phyloP scores from a whole-genome alignment of 2,888 invertebrate genomes.

The Mayetiola destructor region DNA sequence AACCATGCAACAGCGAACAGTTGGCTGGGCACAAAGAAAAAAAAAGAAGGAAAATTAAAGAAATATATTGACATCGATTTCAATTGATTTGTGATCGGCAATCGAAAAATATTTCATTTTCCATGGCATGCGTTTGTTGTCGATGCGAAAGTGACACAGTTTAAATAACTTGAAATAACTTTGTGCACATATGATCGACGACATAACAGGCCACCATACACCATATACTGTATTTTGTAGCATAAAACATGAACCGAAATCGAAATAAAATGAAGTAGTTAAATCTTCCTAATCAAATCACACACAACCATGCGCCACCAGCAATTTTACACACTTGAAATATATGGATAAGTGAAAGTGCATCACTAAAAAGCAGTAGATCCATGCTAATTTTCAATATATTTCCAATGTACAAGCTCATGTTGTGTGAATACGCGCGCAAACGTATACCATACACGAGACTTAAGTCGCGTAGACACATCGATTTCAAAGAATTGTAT shows the following conservation, averaged over 20 bases:
- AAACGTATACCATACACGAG: conserved; percentile 1
- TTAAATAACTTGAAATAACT: neutral
- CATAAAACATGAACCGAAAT: neutral
- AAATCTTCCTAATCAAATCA: conserved; percentile 10
- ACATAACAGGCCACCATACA: neutral
- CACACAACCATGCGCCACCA: conserved; percentile 4
- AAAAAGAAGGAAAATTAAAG: too few relatives aligned
- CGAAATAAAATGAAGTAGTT: too few relatives aligned
- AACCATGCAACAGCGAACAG: too few relatives aligned
- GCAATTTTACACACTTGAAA: neutral
- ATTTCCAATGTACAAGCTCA: neutral
- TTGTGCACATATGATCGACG: neutral
- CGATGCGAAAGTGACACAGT: conserved; percentile 6
- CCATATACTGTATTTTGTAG: too few relatives aligned
- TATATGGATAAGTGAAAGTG: conserved; percentile 9
- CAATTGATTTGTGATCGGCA: too few relatives aligned
- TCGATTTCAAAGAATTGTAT: too few relatives aligned
- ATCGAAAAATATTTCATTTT: too few relatives aligned
- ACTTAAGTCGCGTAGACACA: too few relatives aligned
- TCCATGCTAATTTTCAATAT: neutral
- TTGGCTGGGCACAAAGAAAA: too few relatives aligned
- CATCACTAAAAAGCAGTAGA: neutral
- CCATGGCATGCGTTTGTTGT: neutral
- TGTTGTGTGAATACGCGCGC: too few relatives aligned
- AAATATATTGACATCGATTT: too few relatives aligned